Percentiles rank a stretch among this genome's conserved stretches.
These are phyloP conservation scores for Perca flavescens DNA, from an alignment of 2,113 vertebrate genomes.

Conservation along the genomic window DNA sequence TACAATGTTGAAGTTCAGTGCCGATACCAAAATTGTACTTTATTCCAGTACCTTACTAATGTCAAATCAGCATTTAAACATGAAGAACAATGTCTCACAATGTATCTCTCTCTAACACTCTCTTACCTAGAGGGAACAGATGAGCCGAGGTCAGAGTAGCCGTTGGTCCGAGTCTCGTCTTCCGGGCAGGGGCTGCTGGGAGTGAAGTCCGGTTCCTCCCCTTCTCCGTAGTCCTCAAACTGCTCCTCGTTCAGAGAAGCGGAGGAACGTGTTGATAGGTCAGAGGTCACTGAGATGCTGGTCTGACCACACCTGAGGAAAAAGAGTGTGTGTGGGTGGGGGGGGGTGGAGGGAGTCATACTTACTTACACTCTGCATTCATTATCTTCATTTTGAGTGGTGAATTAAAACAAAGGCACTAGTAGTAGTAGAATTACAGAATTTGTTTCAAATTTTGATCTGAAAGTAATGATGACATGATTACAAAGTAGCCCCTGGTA, in stretches of 20 bases:
- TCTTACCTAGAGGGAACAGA: slow-evolving; percentile 95
- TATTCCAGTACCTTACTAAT: neutral
- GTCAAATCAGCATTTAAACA: neutral
- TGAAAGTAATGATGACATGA: neutral
- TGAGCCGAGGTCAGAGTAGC: slow-evolving; percentile 94
- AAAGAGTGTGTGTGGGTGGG: slow-evolving; percentile 1
- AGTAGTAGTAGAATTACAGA: neutral
- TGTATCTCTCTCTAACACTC: neutral
- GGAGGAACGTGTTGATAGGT: slow-evolving; percentile 93
- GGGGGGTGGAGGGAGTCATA: neutral
- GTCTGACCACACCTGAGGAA: slow-evolving; percentile 86
- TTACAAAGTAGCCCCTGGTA: neutral
- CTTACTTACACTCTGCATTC: neutral
- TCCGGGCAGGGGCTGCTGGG: slow-evolving; percentile 94
- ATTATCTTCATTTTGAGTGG: neutral
- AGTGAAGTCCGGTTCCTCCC: slow-evolving; percentile 92
- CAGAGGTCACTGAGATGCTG: slow-evolving; percentile 89
- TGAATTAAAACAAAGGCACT: neutral
- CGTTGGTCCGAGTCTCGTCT: slow-evolving; percentile 92
- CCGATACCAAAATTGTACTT: no score
- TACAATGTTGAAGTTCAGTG: neutral
- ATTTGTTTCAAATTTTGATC: neutral
- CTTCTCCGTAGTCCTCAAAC: slow-evolving; percentile 98
- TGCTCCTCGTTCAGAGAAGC: slow-evolving; percentile 96
- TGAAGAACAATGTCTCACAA: neutral